Evolutionary conservation across 2,113 vertebrate species (phyloP).

Genomic region (Percina caprodes): DNA sequence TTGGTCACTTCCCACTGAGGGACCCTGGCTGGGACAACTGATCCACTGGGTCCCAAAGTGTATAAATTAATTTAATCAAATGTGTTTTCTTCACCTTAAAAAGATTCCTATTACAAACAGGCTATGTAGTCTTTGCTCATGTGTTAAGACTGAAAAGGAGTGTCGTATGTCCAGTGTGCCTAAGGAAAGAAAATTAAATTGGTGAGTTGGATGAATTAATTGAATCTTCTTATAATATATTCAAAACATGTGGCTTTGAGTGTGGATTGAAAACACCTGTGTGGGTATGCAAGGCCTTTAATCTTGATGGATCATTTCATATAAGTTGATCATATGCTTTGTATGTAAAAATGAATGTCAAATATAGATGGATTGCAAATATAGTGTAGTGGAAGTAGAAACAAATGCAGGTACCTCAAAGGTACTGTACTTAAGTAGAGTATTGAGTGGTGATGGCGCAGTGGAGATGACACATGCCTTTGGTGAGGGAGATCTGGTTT

Average conservation of each 20-base stretch:
- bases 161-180: background rate
- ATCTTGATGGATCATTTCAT: background rate
- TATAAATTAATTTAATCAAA: background rate
- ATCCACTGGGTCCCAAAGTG: background rate
- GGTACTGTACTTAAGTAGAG: background rate
- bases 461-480: no score
- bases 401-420: background rate
- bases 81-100: background rate
- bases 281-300: background rate
- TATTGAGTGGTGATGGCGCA: background rate
- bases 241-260: background rate
- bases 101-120: background rate
- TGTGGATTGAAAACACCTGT: background rate
- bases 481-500: no score
- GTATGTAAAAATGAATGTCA: background rate
- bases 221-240: background rate
- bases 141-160: background rate
- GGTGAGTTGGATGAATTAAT: background rate
- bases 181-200: background rate
- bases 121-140: background rate
- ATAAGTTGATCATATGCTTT: background rate
- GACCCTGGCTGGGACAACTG: background rate
- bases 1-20: background rate
- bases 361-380: background rate
- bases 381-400: background rate